These are phyloP conservation scores for Lithophane socia DNA, from an alignment of 2,888 invertebrate species.

Conservation along the genomic window DNA sequence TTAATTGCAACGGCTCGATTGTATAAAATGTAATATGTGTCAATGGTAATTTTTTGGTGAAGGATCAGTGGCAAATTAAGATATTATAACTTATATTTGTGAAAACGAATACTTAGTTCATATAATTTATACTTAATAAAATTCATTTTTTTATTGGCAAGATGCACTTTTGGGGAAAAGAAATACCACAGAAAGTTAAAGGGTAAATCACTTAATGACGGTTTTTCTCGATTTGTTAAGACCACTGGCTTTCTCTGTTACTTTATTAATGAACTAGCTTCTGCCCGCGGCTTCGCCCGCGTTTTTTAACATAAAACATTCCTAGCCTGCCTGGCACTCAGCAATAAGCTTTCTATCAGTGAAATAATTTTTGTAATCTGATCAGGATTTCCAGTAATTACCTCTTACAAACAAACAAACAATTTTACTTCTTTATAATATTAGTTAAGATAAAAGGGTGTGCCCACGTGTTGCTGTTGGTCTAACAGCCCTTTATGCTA, in stretches of 20 bases:
- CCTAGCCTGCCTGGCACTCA: neutral
- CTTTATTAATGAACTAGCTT: neutral
- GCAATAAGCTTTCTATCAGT: neutral
- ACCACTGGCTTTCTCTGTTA: neutral
- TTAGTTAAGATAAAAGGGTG: neutral
- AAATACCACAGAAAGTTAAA: neutral
- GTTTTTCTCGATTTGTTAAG: neutral
- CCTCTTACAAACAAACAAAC: neutral
- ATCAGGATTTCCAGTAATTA: neutral
- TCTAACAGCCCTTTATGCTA: neutral
- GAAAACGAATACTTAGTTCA: neutral
- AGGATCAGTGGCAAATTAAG: slow-evolving; percentile 39
- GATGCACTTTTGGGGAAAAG: neutral
- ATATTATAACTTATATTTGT: neutral
- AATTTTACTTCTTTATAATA: neutral
- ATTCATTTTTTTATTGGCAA: neutral
- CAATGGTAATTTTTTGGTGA: neutral
- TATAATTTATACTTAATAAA: neutral
- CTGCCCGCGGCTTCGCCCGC: neutral
- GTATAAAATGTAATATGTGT: neutral
- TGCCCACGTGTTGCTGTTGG: neutral
- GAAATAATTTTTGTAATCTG: neutral
- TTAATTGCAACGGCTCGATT: neutral
- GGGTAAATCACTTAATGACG: neutral
- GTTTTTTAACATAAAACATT: neutral